phyloP scores from a whole-genome alignment of 2,113 vertebrate species.

The Oreochromis tanganicae region DNA sequence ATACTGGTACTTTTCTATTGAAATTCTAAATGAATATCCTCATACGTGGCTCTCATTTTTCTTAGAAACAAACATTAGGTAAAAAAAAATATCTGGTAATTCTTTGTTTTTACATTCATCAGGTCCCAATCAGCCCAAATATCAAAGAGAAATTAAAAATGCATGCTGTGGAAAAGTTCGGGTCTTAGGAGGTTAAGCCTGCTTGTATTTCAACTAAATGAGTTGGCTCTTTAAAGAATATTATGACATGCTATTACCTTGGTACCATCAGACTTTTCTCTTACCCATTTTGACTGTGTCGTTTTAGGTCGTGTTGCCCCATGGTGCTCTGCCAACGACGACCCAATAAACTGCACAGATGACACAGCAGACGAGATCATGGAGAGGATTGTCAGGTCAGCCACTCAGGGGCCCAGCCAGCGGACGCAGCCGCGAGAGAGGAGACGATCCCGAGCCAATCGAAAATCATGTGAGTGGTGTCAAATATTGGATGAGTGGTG shows the following conservation, averaged over 20 bases:
- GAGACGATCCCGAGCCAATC: constrained; percentile 88
- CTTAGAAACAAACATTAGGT: too few species aligned
- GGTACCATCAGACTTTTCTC: neutral
- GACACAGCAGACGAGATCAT: constrained; percentile 96
- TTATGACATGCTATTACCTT: neutral
- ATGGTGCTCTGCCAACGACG: constrained; percentile 78
- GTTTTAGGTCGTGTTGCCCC: constrained; percentile 78
- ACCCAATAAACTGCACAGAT: constrained; percentile 80
- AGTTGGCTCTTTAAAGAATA: neutral
- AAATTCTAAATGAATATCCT: too few species aligned
- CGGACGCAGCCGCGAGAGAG: constrained; percentile 87
- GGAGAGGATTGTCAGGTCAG: constrained; percentile 95
- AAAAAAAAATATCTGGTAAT: too few species aligned
- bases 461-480: constrained; percentile 86
- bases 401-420: constrained; percentile 92
- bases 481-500: neutral
- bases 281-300: neutral
- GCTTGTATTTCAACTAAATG: neutral
- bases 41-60: too few species aligned
- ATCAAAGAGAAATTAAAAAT: too few species aligned
- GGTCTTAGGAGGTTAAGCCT: too few species aligned
- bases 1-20: too few species aligned
- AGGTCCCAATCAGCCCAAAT: too few species aligned
- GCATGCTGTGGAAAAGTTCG: too few species aligned
- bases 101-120: too few species aligned